Evolutionary conservation across 2,113 vertebrate species (phyloP).

Genomic region (Lipophrys pholis): DNA sequence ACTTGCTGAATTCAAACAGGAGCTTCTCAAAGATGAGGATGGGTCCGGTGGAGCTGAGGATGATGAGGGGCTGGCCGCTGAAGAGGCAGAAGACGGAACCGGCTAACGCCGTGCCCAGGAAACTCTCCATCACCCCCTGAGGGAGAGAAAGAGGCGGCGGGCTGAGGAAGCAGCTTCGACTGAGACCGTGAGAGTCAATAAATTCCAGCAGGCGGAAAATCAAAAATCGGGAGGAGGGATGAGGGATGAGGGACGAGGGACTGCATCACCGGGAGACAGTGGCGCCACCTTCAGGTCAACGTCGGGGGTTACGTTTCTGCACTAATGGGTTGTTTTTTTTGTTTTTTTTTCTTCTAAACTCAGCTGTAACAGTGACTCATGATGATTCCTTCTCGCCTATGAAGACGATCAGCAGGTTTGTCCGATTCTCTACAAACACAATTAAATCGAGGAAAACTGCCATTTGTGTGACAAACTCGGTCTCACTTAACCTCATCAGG

Average conservation of each 20-base stretch:
- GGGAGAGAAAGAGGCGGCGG: background rate
- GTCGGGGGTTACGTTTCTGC: no score
- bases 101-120: constrained; percentile 93
- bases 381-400: no score
- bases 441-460: constrained; percentile 33
- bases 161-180: no score
- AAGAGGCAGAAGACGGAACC: constrained; percentile 94
- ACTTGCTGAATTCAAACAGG: constrained; percentile 99
- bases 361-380: no score
- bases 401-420: background rate
- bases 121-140: constrained; percentile 98
- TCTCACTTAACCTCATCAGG: constrained; percentile 38
- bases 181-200: no score
- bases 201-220: no score
- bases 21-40: constrained; percentile 99
- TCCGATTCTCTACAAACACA: constrained; percentile 12
- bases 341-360: no score
- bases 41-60: constrained; percentile 98
- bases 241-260: no score
- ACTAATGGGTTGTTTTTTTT: no score
- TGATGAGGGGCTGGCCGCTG: constrained; percentile 96
- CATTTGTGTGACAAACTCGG: background rate
- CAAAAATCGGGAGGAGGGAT: no score
- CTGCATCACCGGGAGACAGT: no score
- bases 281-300: no score